Evolutionary conservation across 2,888 invertebrate species (phyloP).

Genomic region (Ornithoptera priamus): DNA sequence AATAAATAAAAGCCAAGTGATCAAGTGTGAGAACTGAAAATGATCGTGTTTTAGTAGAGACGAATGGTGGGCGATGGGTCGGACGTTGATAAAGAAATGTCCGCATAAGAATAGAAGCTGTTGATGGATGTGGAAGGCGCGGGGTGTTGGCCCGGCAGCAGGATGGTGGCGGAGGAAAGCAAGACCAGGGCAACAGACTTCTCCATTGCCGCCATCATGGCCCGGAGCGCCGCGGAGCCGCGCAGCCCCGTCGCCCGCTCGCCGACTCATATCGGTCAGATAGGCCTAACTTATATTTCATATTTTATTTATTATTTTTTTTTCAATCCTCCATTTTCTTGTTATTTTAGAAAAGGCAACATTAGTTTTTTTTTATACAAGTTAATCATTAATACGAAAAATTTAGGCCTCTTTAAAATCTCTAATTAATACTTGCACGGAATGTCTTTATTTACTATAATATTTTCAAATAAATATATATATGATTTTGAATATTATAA

Average conservation of each 20-base stretch:
- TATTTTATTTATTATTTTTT: not conserved
- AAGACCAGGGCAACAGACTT: slow-evolving; percentile 91
- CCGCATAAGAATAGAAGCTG: slow-evolving; percentile 51
- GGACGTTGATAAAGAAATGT: slow-evolving; percentile 63
- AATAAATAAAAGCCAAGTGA: slow-evolving; percentile 19
- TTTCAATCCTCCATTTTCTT: not conserved
- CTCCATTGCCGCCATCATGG: slow-evolving; percentile 97
- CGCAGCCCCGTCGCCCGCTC: slow-evolving; percentile 71
- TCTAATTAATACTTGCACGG: not conserved
- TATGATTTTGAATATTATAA: no score
- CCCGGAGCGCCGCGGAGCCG: slow-evolving; percentile 78
- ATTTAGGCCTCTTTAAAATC: not conserved
- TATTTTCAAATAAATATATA: no score
- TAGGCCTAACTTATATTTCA: slow-evolving; percentile 53
- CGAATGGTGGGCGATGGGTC: slow-evolving; percentile 50
- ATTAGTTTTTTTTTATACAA: not conserved
- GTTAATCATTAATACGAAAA: not conserved
- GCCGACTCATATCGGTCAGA: slow-evolving; percentile 67
- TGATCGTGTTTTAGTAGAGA: slow-evolving; percentile 28
- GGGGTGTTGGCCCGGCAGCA: slow-evolving; percentile 68
- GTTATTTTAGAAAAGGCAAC: not conserved
- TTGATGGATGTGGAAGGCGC: slow-evolving; percentile 75
- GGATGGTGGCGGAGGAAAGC: slow-evolving; percentile 74
- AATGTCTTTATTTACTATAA: no score
- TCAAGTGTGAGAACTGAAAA: slow-evolving; percentile 22